These are phyloP conservation scores for Dendrophyllia cribrosa DNA, from an alignment of 64 coral and sea anemone genomes.

Conservation along the genomic window DNA sequence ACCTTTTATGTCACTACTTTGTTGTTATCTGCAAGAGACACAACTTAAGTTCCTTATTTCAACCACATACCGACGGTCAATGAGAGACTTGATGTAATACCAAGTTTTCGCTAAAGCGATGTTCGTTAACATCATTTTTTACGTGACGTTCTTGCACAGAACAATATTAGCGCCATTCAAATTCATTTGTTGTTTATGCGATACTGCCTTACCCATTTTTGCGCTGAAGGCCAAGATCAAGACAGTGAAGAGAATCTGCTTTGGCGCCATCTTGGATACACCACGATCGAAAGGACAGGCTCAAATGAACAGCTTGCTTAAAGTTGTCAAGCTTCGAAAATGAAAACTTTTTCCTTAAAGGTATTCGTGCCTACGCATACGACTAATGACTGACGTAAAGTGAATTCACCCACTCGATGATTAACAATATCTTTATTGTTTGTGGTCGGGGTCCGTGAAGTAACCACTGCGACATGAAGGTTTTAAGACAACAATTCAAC, in stretches of 20 bases:
- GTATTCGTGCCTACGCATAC: background rate
- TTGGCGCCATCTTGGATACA: background rate
- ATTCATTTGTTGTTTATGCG: background rate
- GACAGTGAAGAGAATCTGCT: background rate
- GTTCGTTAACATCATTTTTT: too few species aligned
- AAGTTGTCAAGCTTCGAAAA: background rate
- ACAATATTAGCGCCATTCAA: background rate
- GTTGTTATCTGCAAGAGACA: too few species aligned
- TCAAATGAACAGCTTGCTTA: background rate
- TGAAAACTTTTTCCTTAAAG: background rate
- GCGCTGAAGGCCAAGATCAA: background rate
- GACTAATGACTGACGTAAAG: background rate
- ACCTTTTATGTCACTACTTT: too few species aligned
- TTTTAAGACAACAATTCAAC: too few species aligned
- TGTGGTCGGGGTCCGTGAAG: background rate
- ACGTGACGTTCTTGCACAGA: background rate
- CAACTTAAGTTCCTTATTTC: too few species aligned
- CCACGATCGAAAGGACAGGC: background rate
- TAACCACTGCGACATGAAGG: background rate
- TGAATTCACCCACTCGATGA: background rate
- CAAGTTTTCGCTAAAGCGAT: too few species aligned
- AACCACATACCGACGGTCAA: too few species aligned
- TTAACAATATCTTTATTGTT: background rate
- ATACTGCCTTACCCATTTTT: background rate
- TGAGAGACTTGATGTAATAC: too few species aligned